phyloP scores from a whole-genome alignment of 2,888 invertebrate species.

The Copidosoma aretas region DNA sequence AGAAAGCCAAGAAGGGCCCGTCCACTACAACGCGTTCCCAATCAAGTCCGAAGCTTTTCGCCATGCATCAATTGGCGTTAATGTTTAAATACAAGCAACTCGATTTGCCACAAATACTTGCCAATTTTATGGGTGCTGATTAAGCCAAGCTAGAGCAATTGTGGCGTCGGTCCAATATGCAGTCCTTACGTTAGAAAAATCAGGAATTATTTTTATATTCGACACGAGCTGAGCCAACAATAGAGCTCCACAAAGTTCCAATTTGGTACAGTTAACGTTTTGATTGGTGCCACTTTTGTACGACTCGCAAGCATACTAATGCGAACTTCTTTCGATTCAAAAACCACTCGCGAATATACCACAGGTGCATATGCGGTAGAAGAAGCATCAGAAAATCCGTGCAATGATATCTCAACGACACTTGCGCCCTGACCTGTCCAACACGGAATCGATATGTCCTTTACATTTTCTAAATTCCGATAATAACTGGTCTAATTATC shows the following conservation, averaged over 20 bases:
- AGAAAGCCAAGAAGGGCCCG: too few species aligned
- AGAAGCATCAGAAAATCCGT: background rate
- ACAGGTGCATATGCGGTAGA: background rate
- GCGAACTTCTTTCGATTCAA: background rate
- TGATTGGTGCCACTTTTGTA: background rate
- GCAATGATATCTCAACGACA: background rate
- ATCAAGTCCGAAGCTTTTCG: too few species aligned
- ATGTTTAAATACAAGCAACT: background rate
- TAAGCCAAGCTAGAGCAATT: background rate
- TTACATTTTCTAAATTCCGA: background rate
- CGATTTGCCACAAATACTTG: slow-evolving; percentile 4
- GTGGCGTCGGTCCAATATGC: background rate
- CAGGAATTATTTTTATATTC: background rate
- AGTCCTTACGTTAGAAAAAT: too few species aligned
- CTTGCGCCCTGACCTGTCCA: background rate
- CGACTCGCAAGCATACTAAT: background rate
- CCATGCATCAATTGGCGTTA: background rate
- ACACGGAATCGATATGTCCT: background rate
- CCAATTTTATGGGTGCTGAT: background rate
- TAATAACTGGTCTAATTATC: background rate
- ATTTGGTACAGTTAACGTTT: background rate
- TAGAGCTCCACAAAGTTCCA: slow-evolving; percentile 7
- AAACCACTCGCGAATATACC: background rate
- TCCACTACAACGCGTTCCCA: too few species aligned
- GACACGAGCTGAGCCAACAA: background rate